Evolutionary conservation across 2,113 vertebrate genomes (phyloP), one percentile per base, ranked within the genome.

Genomic region (Pterophyllum scalare): DNA sequence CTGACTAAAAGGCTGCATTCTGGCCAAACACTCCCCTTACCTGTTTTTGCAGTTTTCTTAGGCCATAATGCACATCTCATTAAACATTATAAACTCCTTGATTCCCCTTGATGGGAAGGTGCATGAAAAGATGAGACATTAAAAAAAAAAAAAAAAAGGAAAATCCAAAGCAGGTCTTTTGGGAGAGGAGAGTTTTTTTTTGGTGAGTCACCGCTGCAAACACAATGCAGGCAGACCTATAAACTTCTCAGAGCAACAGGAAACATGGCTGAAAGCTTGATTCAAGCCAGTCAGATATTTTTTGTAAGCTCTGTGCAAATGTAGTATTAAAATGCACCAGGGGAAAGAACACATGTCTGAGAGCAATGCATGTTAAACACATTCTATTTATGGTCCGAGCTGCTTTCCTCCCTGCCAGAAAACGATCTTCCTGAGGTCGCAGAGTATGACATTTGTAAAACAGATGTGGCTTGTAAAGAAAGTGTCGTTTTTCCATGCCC

Each of bases 391-490:
- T 90, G 87, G 91, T 62, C 79, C 4, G 7, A 79, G 82, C 61
- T 70, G 74, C 67, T 90, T 92, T 93, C 84, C 88, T 89, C 81
- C 52, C 22, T 22, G 59, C 80, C 81, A 81, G 81, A 87, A 89
- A 87, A 72, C 1, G 31, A 77, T 81, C 46, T 80, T 87, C 88
- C 77, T 87, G 86, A 82, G 88, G 86, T 75, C 75, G 79, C 77
- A 6, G 88, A 14, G 67, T 62, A 85, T 91, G 89, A 94, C 87
- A 88, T 85, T 82, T 89, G 86, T 86, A 74, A 87, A 91, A 91
- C 91, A 92, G 89, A 92, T 90, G 89, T 62, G 20, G 75, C 88
- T 88, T 88, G 87, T 93, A 94, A 93, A 93, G 83, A 88, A 91
- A 90, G 80, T 80, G 67, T 83, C 40, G 60, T 83, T 91, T 90